phyloP scores from a whole-genome alignment of 2,888 invertebrate genomes.

The Lochmaea capreae region DNA sequence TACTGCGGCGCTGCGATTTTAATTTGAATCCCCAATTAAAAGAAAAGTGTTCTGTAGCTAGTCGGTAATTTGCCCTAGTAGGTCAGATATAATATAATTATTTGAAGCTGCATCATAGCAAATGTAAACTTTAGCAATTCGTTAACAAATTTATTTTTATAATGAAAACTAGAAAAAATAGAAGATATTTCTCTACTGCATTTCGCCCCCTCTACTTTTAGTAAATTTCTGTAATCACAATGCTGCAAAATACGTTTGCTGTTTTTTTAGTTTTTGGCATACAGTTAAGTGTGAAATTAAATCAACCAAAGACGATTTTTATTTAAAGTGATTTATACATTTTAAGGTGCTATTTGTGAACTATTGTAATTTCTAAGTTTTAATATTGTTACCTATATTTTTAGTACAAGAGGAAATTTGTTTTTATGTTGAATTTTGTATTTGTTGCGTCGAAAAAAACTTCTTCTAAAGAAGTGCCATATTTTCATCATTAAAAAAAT shows the following conservation, averaged over 20 bases:
- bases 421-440: slow-evolving; percentile 46
- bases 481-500: slow-evolving; percentile 48
- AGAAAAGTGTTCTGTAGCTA: too few species aligned
- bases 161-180: background rate
- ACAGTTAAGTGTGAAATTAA: slow-evolving; percentile 25
- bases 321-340: slow-evolving; percentile 51
- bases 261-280: slow-evolving; percentile 13
- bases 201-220: background rate
- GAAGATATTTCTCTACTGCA: slow-evolving; percentile 9
- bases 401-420: slow-evolving; percentile 42
- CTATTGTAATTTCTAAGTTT: slow-evolving; percentile 44
- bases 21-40: too few species aligned
- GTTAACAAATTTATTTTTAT: too few species aligned
- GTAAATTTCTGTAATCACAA: slow-evolving; percentile 5
- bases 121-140: too few species aligned
- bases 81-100: too few species aligned
- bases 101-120: too few species aligned
- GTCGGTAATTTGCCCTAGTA: too few species aligned
- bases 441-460: slow-evolving; percentile 46
- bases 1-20: too few species aligned
- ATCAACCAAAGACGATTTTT: slow-evolving; percentile 54
- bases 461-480: slow-evolving; percentile 52
- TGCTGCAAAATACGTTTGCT: background rate
- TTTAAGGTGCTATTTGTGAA: slow-evolving; percentile 53
- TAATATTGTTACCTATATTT: slow-evolving; percentile 50